Conservation (phyloP, 1,140 invertebrate genomes). For the Listronotus oregonensis region DNA sequence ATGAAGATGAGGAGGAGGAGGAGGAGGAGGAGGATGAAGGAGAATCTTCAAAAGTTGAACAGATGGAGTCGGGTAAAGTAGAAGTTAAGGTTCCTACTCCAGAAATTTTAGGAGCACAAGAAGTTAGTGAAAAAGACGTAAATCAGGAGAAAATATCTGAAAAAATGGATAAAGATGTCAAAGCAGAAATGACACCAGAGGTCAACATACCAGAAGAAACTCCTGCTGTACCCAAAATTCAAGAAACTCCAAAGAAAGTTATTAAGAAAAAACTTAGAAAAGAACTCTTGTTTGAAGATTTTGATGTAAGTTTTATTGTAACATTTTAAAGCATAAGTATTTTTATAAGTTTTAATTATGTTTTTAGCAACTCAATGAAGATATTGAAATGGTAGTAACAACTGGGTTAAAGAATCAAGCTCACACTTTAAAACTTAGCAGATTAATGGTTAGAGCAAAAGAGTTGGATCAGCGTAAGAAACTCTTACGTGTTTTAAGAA, state of each 20-base stretch:
- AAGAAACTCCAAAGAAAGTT: constrained; percentile 44
- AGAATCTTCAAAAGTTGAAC: constrained; percentile 25
- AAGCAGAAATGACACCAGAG: constrained; percentile 17
- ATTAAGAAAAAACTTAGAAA: constrained; percentile 50
- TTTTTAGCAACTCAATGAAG: constrained; percentile 71
- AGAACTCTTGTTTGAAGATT: constrained; percentile 66
- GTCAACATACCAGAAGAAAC: constrained; percentile 42
- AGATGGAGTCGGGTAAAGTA: constrained; percentile 42
- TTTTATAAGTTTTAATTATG: no score
- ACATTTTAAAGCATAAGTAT: no score
- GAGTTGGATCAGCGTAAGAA: constrained; percentile 73
- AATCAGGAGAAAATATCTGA: constrained; percentile 6
- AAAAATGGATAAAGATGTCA: constrained; percentile 31
- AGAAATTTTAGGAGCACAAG: constrained; percentile 36
- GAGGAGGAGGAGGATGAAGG: no score
- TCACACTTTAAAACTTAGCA: constrained; percentile 84
- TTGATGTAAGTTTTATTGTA: constrained; percentile 64
- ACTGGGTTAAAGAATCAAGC: constrained; percentile 84
- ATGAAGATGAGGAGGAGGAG: constrained; percentile 63
- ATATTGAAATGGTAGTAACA: constrained; percentile 72
- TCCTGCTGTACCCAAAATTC: constrained; percentile 2
- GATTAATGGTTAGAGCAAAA: constrained; percentile 91
- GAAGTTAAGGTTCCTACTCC: constrained; percentile 37
- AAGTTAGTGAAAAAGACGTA: constrained; percentile 50
- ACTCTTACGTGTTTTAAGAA: constrained; percentile 71